phyloP scores from a whole-genome alignment of 2,797 vertebrate species.

The Gymnoscopelus braueri region DNA sequence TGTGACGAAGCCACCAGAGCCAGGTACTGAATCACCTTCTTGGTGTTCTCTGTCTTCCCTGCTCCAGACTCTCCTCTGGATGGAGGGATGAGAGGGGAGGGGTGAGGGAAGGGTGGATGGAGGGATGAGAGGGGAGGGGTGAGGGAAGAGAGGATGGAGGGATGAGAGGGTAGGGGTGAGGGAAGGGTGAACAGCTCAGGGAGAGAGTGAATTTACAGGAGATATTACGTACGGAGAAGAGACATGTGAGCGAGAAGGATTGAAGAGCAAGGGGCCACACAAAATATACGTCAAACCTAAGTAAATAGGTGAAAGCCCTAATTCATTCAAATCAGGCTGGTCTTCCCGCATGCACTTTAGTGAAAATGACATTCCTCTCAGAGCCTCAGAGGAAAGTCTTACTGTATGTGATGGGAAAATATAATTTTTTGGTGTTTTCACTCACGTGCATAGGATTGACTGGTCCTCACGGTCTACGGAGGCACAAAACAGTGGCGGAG shows the following conservation, averaged over 20 bases:
- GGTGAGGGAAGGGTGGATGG: background rate
- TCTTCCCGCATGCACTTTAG: too few species aligned
- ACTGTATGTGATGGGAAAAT: slow-evolving; percentile 11
- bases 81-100: slow-evolving; percentile 2
- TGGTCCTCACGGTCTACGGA: slow-evolving; percentile 94
- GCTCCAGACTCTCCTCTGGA: slow-evolving; percentile 95
- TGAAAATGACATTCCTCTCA: too few species aligned
- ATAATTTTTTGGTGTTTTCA: slow-evolving; percentile 50
- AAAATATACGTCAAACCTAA: too few species aligned
- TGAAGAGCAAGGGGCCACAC: too few species aligned
- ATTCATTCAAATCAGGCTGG: too few species aligned
- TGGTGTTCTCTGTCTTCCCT: slow-evolving; percentile 97
- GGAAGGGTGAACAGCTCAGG: too few species aligned
- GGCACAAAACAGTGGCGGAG: slow-evolving; percentile 42
- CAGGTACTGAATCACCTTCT: slow-evolving; percentile 98
- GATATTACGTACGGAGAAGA: too few species aligned
- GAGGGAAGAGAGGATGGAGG: slow-evolving; percentile 20
- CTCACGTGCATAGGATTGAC: slow-evolving; percentile 98
- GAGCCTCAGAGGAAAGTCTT: too few species aligned
- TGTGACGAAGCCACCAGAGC: slow-evolving; percentile 94
- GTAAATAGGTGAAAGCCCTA: too few species aligned
- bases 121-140: background rate
- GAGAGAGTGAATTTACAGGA: background rate
- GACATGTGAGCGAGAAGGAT: too few species aligned
- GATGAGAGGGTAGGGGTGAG: background rate